Base-by-base conservation (phyloP, 2,888 invertebrate species). In the Hirtodrosophila confusa region DNA sequence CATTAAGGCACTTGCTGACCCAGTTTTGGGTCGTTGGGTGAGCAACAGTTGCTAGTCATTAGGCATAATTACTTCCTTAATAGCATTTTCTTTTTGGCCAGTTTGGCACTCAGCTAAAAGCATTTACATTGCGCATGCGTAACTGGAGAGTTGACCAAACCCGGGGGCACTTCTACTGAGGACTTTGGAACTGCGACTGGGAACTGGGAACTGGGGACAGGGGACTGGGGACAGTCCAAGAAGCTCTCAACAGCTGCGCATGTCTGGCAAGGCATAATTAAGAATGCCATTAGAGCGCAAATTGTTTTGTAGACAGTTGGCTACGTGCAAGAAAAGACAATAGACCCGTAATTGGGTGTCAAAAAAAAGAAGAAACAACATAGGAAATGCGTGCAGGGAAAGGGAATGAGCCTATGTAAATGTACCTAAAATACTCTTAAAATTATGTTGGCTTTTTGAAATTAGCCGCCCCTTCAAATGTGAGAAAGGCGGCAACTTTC, bases 21-120 rank as follows among this genome's bases (percentile, higher is more conserved):
- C 75, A 78, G 56, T 78, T 78, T 11, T 31, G 27, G 4, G 6
- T 27, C 27, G 4, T 27, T 27, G 40, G 40, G 33, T 35, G 50
- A 50, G 65, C 69, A 74, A 74, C 69, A 71, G 69, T 69, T 60
- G 69, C 10, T 41, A 53, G 69, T 69, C 75, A 79, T 79, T 79
- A 79, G 63, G 43, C 63, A 61, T 76, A 79, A 79, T 79, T 79
- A 71, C 78, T 79, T 76, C 79, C 78, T 57, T 73, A 75, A 75
- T 73, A 54, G 62, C 65, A 51, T 62, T 69, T 64, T 60, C 67
- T 64, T 31, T 69, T 73, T 74, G 58, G 69, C 65, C 54, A 70
- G 47, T 67, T 57, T 65, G 68, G 44, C 35, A 9, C 29, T 29
- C 47, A 35, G 35, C 29, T 35, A 39, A 54, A 56, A 51, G 27